A percentile compares a stretch with the other conserved stretches of the same genome.
phyloP scores from a whole-genome alignment of 2,888 invertebrate species.

The Candidula unifasciata region DNA sequence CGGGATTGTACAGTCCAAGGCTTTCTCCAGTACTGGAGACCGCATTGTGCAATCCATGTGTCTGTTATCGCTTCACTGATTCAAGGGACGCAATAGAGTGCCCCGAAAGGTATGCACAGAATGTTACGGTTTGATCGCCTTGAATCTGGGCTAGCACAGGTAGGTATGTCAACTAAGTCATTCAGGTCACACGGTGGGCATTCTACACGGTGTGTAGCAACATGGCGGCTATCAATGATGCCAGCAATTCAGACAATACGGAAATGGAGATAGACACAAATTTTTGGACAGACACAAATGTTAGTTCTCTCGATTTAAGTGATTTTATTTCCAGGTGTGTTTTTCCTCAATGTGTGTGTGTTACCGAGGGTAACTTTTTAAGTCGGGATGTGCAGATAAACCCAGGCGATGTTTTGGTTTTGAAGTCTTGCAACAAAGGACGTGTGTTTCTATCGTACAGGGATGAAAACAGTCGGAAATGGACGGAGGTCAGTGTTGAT shows the following conservation, averaged over 20 bases:
- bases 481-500: conserved; percentile 60
- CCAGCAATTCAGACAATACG: not conserved
- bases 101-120: no score
- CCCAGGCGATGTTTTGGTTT: conserved; percentile 63
- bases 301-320: not conserved
- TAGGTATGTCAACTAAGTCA: not conserved
- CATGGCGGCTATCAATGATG: conserved; percentile 23
- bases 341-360: conserved; percentile 63
- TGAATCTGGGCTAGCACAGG: not conserved
- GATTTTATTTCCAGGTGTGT: conserved; percentile 62
- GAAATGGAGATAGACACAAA: conserved; percentile 23
- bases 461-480: conserved; percentile 60
- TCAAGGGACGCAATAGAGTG: no score
- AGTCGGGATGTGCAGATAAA: conserved; percentile 54
- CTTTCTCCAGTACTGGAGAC: no score
- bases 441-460: conserved; percentile 62
- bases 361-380: conserved; percentile 61
- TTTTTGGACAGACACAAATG: not conserved
- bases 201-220: conserved; percentile 11
- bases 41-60: no score
- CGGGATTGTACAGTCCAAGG: no score
- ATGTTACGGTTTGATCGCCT: no score
- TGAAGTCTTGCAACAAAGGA: conserved; percentile 62
- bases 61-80: not conserved
- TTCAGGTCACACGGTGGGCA: not conserved